These are phyloP conservation scores for Delia radicum DNA, from an alignment of 1,140 invertebrate species.

Conservation along the genomic window DNA sequence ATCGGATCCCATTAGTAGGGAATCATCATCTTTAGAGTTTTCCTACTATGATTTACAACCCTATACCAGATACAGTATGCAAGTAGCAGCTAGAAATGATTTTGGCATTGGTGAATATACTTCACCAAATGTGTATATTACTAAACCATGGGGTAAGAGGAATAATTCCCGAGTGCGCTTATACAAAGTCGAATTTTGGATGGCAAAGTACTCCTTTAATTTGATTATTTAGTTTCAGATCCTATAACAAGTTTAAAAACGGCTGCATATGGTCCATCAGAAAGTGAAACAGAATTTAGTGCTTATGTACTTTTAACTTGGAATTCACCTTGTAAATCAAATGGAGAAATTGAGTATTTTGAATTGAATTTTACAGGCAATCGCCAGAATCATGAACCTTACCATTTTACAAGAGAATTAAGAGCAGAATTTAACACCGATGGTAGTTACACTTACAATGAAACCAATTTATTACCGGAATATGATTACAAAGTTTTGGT, in stretches of 20 bases:
- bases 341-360: constrained; percentile 42
- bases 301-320: constrained; percentile 43
- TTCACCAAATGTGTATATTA: constrained; percentile 35
- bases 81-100: constrained; percentile 49
- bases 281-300: constrained; percentile 30
- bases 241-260: constrained; percentile 35
- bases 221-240: constrained; percentile 39
- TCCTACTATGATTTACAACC: constrained; percentile 30
- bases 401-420: constrained; percentile 24
- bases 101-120: constrained; percentile 47
- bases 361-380: constrained; percentile 32
- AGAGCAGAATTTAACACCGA: neutral
- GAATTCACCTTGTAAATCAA: constrained; percentile 44
- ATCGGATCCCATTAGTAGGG: neutral
- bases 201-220: too few relatives aligned
- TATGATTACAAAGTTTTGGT: constrained; percentile 38
- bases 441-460: constrained; percentile 38
- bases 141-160: constrained; percentile 39
- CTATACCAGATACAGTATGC: constrained; percentile 43
- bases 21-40: constrained; percentile 26
- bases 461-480: constrained; percentile 38
- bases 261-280: constrained; percentile 32
- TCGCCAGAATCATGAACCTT: neutral
- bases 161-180: too few relatives aligned
- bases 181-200: too few relatives aligned